Evolutionary conservation across 2,113 vertebrate genomes (phyloP), one percentile per base, ranked within the genome.

Genomic region (Gallinago undulata): DNA sequence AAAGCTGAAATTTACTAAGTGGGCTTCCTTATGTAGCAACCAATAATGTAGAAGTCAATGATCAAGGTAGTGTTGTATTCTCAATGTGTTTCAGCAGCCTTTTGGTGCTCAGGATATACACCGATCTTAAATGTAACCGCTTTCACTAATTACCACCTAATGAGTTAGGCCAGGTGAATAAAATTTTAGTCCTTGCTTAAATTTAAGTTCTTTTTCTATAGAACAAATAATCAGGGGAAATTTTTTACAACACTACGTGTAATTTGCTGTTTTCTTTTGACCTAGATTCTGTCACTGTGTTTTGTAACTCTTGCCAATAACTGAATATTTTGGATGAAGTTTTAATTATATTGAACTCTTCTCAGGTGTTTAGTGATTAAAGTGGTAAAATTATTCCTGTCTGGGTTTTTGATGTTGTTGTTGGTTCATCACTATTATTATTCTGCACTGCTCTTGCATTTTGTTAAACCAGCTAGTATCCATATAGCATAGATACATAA

Each of bases 341-440:
- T 39, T 73, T 67, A 55, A 53, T 69, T 37, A 69, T 24, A 47
- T 3, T 45, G 73, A 80, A 30, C 4, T 47, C 13, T 66, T 73
- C 18, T 23, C 11, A 66, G 35, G 18, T 59, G 63, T 13, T 48
- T 70, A 73, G 45, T 53, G 37, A 53, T 16, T 16, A 57, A 73
- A 67, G 16, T 22, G 13, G 7, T 16, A 51, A 79, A 79, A 45
- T 45, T 73, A 45, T 53, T 60, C 10, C 17, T 57, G 13, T 13
- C 25, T 37, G 2, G 0, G 7, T 35, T 68, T 13, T 15, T 35
- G 3, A 10, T 68, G 4, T 13, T 72, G 50, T 4, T 73, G 6
- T 11, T 74, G 3, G 9, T 51, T 55, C 7, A 31, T 60, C 45
- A 11, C 10, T 69, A 37, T 39, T 72, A 37, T 28, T 85, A 59